Percentiles rank a stretch among this genome's conserved stretches.
Evolutionary conservation across 2,797 vertebrate genomes (phyloP).

Genomic region (Hydrolagus colliei): DNA sequence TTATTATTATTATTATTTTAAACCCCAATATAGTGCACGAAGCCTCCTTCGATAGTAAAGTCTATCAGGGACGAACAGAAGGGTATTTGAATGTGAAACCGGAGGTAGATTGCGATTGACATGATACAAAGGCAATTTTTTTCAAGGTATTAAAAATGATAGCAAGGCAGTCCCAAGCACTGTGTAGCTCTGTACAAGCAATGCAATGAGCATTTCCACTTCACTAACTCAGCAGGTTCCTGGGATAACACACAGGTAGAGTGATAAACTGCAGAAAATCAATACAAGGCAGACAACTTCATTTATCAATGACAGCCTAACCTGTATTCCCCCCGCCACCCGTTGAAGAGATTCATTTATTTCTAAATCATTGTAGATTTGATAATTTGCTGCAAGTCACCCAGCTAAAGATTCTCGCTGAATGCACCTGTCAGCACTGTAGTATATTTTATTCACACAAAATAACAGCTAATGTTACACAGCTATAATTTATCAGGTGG

Average conservation of each 20-base stretch:
- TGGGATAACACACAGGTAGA: background rate
- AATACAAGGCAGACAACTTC: background rate
- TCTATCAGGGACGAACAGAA: background rate
- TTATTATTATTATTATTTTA: no score
- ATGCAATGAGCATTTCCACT: background rate
- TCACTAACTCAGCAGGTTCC: conserved; percentile 19
- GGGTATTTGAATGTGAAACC: conserved; percentile 10
- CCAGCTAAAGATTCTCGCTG: background rate
- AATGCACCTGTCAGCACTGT: background rate
- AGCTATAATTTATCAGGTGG: background rate
- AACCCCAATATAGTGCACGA: background rate
- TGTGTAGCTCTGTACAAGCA: background rate
- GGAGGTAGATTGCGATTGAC: background rate
- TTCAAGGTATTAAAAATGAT: conserved; percentile 22
- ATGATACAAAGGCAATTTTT: background rate
- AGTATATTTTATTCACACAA: no score
- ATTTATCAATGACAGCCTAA: background rate
- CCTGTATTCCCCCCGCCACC: background rate
- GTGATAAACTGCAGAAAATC: conserved; percentile 1
- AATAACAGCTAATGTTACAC: background rate
- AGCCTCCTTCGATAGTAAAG: background rate
- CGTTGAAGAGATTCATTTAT: background rate
- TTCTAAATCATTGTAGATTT: background rate
- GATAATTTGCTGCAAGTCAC: background rate
- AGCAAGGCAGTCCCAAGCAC: background rate